phyloP scores from a whole-genome alignment of 2,113 vertebrate species.

The Otis tarda region DNA sequence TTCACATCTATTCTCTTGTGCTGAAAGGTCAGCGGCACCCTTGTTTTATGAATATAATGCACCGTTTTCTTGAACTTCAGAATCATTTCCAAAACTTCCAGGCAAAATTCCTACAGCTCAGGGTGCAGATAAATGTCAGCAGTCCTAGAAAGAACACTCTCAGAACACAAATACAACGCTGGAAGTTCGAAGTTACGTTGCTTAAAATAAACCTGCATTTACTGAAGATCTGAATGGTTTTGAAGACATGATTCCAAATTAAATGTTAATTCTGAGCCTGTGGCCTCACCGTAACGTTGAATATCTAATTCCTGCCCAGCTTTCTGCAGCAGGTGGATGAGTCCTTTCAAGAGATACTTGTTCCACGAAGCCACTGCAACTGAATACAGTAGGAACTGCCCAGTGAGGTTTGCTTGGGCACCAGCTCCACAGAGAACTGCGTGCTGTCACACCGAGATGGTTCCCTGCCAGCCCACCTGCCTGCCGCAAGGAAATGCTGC shows the following conservation, averaged over 20 bases:
- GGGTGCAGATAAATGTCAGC: background rate
- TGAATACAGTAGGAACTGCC: background rate
- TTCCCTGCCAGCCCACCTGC: background rate
- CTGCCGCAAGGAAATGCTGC: background rate
- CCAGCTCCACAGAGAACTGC: rapidly evolving
- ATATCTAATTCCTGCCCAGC: background rate
- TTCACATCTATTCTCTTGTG: conserved; percentile 21
- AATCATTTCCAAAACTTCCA: background rate
- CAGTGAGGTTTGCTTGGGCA: background rate
- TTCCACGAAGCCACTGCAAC: rapidly evolving
- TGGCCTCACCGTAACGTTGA: rapidly evolving
- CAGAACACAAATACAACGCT: background rate
- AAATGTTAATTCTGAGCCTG: background rate
- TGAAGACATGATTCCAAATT: background rate
- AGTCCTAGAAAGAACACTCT: background rate
- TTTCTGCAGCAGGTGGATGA: background rate
- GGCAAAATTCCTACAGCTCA: background rate
- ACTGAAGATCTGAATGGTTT: background rate
- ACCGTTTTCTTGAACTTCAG: background rate
- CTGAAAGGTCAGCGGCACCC: conserved; percentile 20
- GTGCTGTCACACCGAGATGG: rapidly evolving
- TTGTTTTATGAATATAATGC: conserved; percentile 40
- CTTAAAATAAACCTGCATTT: background rate
- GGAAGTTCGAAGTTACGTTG: background rate
- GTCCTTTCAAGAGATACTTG: background rate